These are phyloP conservation scores for Erebia ligea DNA, from an alignment of 2,888 invertebrate species.

Conservation along the genomic window DNA sequence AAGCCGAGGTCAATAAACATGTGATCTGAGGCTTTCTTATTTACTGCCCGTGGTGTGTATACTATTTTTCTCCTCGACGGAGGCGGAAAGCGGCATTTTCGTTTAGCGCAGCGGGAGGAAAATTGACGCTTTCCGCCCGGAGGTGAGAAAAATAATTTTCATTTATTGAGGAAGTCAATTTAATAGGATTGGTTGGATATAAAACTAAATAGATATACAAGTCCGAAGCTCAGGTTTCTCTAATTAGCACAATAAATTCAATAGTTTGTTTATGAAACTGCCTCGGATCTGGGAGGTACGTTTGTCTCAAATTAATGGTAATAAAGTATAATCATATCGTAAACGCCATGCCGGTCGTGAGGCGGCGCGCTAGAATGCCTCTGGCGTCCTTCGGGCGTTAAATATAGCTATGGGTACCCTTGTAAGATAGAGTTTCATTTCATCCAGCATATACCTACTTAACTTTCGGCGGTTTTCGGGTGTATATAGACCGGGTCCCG, in stretches of 20 bases:
- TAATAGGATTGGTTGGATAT: slow-evolving; percentile 17
- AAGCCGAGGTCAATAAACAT: too few relatives aligned
- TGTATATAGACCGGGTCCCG: too few relatives aligned
- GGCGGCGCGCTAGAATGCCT: slow-evolving; percentile 53
- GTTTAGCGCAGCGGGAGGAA: too few relatives aligned
- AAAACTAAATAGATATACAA: slow-evolving; percentile 21
- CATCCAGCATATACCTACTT: slow-evolving; percentile 41
- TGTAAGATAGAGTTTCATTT: slow-evolving; percentile 50
- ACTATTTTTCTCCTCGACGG: too few relatives aligned
- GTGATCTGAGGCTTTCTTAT: too few relatives aligned
- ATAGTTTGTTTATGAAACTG: slow-evolving; percentile 63
- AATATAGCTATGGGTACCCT: slow-evolving; percentile 45
- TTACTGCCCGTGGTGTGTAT: too few relatives aligned
- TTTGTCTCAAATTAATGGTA: slow-evolving; percentile 80
- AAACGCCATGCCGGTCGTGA: slow-evolving; percentile 56
- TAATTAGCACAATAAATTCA: slow-evolving; percentile 60
- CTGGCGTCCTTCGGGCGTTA: slow-evolving; percentile 64
- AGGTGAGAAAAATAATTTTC: slow-evolving; percentile 18
- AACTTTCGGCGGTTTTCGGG: background rate
- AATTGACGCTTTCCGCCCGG: too few relatives aligned
- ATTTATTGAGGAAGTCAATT: slow-evolving; percentile 23
- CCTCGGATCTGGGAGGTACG: slow-evolving; percentile 70
- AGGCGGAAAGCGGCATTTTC: too few relatives aligned
- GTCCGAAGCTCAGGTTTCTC: slow-evolving; percentile 23
- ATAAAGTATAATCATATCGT: slow-evolving; percentile 80